Evolutionary conservation across 2,113 vertebrate genomes (phyloP).

Genomic region (Mola mola): DNA sequence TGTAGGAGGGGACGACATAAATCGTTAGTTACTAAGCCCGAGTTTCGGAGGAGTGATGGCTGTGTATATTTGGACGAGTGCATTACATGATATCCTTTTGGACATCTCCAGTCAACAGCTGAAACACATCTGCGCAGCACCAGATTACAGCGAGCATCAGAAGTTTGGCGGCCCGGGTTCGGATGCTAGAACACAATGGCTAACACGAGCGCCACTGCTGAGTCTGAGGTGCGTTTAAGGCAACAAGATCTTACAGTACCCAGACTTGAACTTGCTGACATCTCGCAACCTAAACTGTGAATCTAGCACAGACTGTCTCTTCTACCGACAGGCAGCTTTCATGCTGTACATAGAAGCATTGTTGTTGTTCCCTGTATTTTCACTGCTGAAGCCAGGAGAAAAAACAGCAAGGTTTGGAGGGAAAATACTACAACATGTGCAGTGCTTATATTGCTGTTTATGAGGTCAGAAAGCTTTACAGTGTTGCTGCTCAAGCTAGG

Average conservation of each 20-base stretch:
- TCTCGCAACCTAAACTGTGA: conserved; percentile 19
- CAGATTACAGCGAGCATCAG: neutral
- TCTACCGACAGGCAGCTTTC: conserved; percentile 26
- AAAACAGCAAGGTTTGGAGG: neutral
- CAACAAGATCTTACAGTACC: conserved; percentile 20
- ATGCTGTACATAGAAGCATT: neutral
- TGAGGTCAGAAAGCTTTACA: no score
- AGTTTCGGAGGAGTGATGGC: no score
- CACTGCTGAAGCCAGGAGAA: no score
- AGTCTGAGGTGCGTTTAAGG: conserved; percentile 20
- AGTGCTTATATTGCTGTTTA: no score
- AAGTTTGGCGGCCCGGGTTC: conserved; percentile 11
- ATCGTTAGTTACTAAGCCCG: no score
- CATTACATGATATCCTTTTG: neutral
- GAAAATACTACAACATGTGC: no score
- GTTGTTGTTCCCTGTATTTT: conserved; percentile 6
- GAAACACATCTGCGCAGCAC: no score
- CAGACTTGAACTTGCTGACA: conserved; percentile 13
- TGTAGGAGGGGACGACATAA: no score
- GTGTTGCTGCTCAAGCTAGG: no score
- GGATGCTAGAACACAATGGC: neutral
- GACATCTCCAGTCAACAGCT: neutral
- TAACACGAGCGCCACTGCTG: neutral
- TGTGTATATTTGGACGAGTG: conserved; percentile 9
- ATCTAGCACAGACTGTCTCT: conserved; percentile 10